phyloP scores from a whole-genome alignment of 2,797 vertebrate genomes.

The Nyctalus aviator region DNA sequence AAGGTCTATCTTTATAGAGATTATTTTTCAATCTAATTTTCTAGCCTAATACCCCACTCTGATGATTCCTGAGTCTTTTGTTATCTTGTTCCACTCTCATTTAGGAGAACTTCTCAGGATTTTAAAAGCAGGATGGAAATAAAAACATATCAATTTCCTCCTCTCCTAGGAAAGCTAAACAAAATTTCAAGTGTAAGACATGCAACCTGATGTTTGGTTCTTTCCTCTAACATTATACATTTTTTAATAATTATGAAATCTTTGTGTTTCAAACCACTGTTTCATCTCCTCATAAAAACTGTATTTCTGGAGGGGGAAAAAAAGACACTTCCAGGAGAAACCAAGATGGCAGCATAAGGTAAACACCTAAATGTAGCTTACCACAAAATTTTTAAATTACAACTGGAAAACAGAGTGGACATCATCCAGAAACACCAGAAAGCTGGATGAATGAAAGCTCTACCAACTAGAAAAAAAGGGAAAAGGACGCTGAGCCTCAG shows the following conservation, averaged over 20 bases:
- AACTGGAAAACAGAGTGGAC: too few species aligned
- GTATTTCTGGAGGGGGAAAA: not conserved
- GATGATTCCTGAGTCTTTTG: slow-evolving; percentile 45
- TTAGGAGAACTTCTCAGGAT: not conserved
- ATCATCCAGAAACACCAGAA: too few species aligned
- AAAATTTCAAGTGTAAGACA: not conserved
- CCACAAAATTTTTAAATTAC: too few species aligned
- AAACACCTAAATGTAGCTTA: too few species aligned
- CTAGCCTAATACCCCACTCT: not conserved
- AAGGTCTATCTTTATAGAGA: slow-evolving; percentile 54
- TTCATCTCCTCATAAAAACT: not conserved
- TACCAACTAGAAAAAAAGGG: too few species aligned
- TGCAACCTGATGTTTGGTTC: not conserved
- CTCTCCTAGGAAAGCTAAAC: slow-evolving; percentile 18
- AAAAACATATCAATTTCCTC: slow-evolving; percentile 33
- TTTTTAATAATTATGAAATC: slow-evolving; percentile 15
- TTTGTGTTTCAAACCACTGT: not conserved
- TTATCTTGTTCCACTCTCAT: slow-evolving; percentile 35
- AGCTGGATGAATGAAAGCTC: too few species aligned
- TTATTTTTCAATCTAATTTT: slow-evolving; percentile 70
- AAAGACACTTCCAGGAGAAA: too few species aligned
- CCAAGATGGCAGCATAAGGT: too few species aligned
- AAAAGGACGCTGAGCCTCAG: too few species aligned
- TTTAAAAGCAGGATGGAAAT: slow-evolving; percentile 42
- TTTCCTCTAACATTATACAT: not conserved